A percentile compares a stretch with the other conserved stretches of the same genome.
These are phyloP conservation scores for Anguilla obscura DNA, from an alignment of 2,797 vertebrate genomes.

Conservation along the genomic window DNA sequence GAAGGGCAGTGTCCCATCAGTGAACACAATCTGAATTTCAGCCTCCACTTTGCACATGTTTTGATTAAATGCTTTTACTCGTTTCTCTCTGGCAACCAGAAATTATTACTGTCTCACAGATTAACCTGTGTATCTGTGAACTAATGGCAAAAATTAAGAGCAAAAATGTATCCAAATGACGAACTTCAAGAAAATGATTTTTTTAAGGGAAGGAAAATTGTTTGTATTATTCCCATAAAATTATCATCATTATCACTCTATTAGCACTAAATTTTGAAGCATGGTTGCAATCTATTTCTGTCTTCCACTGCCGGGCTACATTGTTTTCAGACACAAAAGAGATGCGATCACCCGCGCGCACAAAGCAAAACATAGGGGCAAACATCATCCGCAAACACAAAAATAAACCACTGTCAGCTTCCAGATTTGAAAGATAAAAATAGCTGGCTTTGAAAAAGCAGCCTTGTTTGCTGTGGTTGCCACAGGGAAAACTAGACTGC, in stretches of 20 bases:
- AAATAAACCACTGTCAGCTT: neutral
- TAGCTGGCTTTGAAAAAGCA: neutral
- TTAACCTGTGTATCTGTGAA: neutral
- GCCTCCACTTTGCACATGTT: neutral
- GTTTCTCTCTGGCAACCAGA: neutral
- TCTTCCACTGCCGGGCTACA: neutral
- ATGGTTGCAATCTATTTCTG: neutral
- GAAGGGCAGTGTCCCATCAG: neutral
- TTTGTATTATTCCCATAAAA: neutral
- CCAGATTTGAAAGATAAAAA: neutral
- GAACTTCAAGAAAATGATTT: neutral
- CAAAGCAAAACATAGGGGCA: neutral
- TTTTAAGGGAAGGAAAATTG: neutral
- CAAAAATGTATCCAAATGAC: neutral
- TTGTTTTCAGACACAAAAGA: constrained; percentile 2
- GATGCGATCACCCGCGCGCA: neutral
- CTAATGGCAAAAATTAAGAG: neutral
- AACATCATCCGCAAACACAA: neutral
- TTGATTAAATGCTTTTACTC: neutral
- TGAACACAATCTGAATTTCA: neutral
- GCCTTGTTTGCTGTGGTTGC: neutral
- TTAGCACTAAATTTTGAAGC: neutral
- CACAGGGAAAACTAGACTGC: neutral
- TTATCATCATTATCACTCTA: too few species aligned
- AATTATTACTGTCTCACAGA: neutral